These are phyloP conservation scores for Pollenia amentaria DNA, from an alignment of 2,888 invertebrate genomes.

Conservation along the genomic window DNA sequence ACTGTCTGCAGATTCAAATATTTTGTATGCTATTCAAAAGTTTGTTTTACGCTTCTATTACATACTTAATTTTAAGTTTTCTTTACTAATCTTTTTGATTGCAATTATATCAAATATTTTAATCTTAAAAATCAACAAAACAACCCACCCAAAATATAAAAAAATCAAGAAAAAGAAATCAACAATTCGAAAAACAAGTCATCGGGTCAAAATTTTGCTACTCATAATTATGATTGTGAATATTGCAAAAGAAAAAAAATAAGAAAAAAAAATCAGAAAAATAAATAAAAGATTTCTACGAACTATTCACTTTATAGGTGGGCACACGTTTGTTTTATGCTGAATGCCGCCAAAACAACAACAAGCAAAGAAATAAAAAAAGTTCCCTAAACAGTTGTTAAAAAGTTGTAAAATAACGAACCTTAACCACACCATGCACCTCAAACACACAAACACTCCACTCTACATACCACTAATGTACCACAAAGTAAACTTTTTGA, in stretches of 20 bases:
- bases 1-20: no score
- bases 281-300: constrained; percentile 68
- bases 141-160: constrained; percentile 68
- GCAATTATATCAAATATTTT: constrained; percentile 12
- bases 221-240: constrained; percentile 71
- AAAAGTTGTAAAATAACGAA: constrained; percentile 69
- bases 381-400: constrained; percentile 69
- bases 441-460: background rate
- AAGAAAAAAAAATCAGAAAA: constrained; percentile 32
- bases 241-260: constrained; percentile 44
- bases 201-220: constrained; percentile 70
- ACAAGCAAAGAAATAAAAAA: constrained; percentile 51
- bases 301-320: constrained; percentile 74
- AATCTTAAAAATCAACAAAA: constrained; percentile 13
- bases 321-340: constrained; percentile 70
- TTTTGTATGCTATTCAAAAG: background rate
- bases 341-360: constrained; percentile 68
- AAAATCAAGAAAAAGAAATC: background rate
- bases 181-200: constrained; percentile 48
- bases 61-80: background rate
- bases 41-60: background rate
- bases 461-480: constrained; percentile 11
- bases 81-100: constrained; percentile 12
- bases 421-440: constrained; percentile 60
- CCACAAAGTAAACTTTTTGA: constrained; percentile 66